Evolutionary conservation across 1,140 invertebrate genomes (phyloP).

Genomic region (Drosophila pallidifrons): DNA sequence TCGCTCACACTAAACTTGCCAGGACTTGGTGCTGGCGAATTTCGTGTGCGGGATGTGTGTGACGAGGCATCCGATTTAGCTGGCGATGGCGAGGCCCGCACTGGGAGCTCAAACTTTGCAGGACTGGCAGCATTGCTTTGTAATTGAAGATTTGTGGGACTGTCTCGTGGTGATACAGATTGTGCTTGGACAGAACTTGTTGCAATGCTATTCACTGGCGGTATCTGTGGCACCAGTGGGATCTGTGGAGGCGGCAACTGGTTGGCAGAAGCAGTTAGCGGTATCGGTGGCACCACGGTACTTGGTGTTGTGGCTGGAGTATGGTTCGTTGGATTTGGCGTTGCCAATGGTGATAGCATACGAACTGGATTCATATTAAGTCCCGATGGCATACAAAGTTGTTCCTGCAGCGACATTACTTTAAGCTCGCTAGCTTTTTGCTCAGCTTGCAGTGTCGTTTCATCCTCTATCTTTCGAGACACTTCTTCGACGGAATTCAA

Average conservation of each 20-base stretch:
- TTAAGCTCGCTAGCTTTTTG: conserved; percentile 79
- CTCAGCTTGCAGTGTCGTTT: conserved; percentile 60
- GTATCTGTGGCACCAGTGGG: conserved; percentile 9
- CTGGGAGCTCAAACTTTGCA: conserved; percentile 81
- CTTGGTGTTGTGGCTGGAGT: conserved; percentile 50
- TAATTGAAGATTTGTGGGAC: conserved; percentile 78
- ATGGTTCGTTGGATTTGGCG: conserved; percentile 72
- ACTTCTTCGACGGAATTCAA: conserved; percentile 55
- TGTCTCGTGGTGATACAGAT: conserved; percentile 71
- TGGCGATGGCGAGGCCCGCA: conserved; percentile 80
- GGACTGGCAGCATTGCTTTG: conserved; percentile 81
- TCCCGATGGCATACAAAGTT: conserved; percentile 82
- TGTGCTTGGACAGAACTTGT: background rate
- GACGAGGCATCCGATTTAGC: conserved; percentile 83
- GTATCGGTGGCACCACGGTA: conserved; percentile 43
- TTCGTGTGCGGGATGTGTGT: conserved; percentile 72
- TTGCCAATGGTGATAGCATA: conserved; percentile 75
- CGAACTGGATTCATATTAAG: conserved; percentile 84
- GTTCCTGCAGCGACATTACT: conserved; percentile 82
- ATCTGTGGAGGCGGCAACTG: conserved; percentile 29
- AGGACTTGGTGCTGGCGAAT: conserved; percentile 79
- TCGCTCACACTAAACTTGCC: conserved; percentile 82
- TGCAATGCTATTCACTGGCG: conserved; percentile 4
- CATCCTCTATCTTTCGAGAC: conserved; percentile 64
- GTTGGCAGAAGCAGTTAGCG: conserved; percentile 24